Percentiles rank a stretch among this genome's conserved stretches.
Evolutionary conservation across 2,113 vertebrate species (phyloP).

Genomic region (Lipotes vexillifer): DNA sequence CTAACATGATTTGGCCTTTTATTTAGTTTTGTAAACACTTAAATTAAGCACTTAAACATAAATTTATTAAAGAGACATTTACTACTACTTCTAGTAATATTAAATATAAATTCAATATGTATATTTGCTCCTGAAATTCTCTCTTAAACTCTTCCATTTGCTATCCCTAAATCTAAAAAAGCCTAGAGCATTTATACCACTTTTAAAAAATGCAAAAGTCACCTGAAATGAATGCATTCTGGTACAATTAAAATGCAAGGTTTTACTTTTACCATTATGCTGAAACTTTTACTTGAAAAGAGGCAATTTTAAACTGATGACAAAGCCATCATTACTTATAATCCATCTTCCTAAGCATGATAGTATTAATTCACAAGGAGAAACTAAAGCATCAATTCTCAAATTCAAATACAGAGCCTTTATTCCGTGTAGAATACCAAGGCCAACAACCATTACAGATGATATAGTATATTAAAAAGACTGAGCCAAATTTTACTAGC

Average conservation of each 20-base stretch:
- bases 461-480: not conserved
- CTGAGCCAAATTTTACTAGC: not conserved
- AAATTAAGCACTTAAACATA: constrained; percentile 14
- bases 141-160: not conserved
- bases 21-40: not conserved
- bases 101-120: not conserved
- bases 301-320: not conserved
- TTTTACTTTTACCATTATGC: not conserved
- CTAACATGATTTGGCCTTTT: not conserved
- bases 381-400: constrained; percentile 11
- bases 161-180: not conserved
- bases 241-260: not conserved
- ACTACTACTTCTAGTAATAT: not conserved
- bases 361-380: not conserved
- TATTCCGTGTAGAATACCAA: not conserved
- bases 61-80: not conserved
- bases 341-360: constrained; percentile 12
- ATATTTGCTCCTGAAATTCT: constrained; percentile 1
- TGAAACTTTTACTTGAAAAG: constrained; percentile 15
- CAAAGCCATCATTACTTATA: not conserved
- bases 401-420: not conserved
- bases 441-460: not conserved
- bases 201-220: not conserved
- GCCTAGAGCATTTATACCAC: not conserved
- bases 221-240: not conserved